Base-by-base conservation (phyloP, 2,888 invertebrate genomes). In the Drosophila mayaguana region DNA sequence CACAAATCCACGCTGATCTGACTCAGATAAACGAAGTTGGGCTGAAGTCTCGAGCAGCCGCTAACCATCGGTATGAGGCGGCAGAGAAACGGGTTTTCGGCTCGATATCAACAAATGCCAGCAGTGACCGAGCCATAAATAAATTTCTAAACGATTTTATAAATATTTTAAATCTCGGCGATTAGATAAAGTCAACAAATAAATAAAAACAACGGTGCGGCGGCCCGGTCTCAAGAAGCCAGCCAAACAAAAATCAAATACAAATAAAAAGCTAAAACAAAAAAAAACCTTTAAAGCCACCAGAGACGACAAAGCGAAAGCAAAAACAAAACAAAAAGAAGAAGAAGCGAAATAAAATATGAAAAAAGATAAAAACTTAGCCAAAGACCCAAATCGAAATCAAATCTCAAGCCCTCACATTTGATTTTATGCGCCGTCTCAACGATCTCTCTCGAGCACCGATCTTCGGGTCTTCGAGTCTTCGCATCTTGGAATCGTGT, bases 111-210 rank as follows among this genome's bases (percentile, higher is more conserved):
- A 86, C 86, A 90, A 50, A 86, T 87, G 89, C 88, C 86, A 53
- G 22, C 53, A 86, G 76, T 87, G 84, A 76, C 54, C 75, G 78
- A 65, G 83, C 78, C 90, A 90, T 90, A 85, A 88, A 89, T 89
- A 86, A 81, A 86, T 88, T 85, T 88, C 81, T 89, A 87, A 89
- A 88, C 81, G 89, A 89, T 84, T 88, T 84, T 81, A 88, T 90
- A 88, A 88, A 89, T 88, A 89, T 89, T 88, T 88, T 84, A 88
- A 88, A 89, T 91, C 83, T 81, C 81, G 71, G 84, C 80, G 90
- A 86, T 91, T 90, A 88, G 89, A 90, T 91, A 90, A 85, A 90
- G 83, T 83, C 83, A 85, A 83, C 89, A 89, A 86, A 89, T 89
- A 88, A 90, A 90, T 87, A 90, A 87, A 50, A 86, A 83, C 90